phyloP scores from a whole-genome alignment of 2,113 vertebrate species.

The Taurulus bubalis region DNA sequence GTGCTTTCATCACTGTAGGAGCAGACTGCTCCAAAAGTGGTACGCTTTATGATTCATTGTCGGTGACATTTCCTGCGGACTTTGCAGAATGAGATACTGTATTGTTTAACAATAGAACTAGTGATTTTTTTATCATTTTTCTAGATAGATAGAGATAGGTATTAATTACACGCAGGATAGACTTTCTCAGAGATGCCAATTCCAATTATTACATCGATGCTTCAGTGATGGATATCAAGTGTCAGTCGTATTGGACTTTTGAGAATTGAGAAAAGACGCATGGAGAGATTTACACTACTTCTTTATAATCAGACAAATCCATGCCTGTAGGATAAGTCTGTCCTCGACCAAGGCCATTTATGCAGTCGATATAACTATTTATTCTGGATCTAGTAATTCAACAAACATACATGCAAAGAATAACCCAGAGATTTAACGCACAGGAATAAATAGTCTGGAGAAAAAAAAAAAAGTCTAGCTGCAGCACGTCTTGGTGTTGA shows the following conservation, averaged over 20 bases:
- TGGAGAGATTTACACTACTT: conserved; percentile 1
- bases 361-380: neutral
- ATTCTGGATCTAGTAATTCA: neutral
- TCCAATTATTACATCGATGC: conserved; percentile 27
- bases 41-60: conserved; percentile 11
- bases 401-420: neutral
- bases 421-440: conserved; percentile 21
- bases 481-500: conserved; percentile 15
- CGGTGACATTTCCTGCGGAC: conserved; percentile 30
- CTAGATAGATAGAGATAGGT: conserved; percentile 29
- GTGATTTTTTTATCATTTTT: conserved; percentile 11
- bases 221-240: conserved; percentile 28
- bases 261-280: neutral
- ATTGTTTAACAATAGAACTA: conserved; percentile 35
- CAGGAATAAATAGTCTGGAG: neutral
- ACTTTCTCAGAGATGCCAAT: conserved; percentile 30
- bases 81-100: conserved; percentile 26
- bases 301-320: conserved; percentile 24
- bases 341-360: conserved; percentile 17
- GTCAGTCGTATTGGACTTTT: conserved; percentile 21
- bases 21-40: conserved; percentile 3
- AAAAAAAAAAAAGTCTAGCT: conserved; percentile 23
- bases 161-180: conserved; percentile 29
- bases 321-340: conserved; percentile 8
- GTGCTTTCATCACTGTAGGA: conserved; percentile 33